Base-by-base conservation (phyloP, 2,888 invertebrate species). In the Zonitis immaculata region DNA sequence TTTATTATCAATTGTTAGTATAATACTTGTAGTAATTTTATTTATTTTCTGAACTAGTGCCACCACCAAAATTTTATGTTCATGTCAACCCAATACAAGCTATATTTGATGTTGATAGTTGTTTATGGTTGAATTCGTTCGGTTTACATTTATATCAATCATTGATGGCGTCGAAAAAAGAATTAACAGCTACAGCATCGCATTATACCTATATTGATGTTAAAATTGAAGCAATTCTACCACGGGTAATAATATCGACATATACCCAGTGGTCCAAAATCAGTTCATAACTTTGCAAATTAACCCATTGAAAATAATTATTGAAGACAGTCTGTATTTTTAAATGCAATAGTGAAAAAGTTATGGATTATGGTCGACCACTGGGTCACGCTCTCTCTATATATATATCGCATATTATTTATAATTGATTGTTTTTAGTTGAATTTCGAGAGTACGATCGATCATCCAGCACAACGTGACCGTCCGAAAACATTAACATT, bases 101-200 rank as follows among this genome's bases (percentile, higher is more conserved):
- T 42, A 85, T 87, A 44, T 86, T 97, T 70, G 97, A 99, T 75
- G 82, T 88, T 50, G 82, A 87, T 57, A 96, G 95, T 50, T 81
- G 93, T 58, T 78, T 97, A 52, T 99, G 98, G 98, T 82, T 95
- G 50, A 94, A 95, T 70, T 91, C 95, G 27, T 97, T 99, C 75
- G 83, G 88, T 27, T 82, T 96, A 49, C 95, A 93, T 79, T 82
- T 97, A 12, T 84, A 88, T 69, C 87, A 90, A 63, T 87, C 89
- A 27, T 79, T 91, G 45, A 73, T 82, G 56, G 77, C 78, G 45
- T 80, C 83, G 27, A 76, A 74, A 64, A 71, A 66, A 44, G 69
- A 72, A 47, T 1, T 6, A 5, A 11, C 39, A 39, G 56, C 65
- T 62, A 47, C 73, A 27, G 60, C 76, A 18, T 68, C 76, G 14